Evolutionary conservation across 2,888 invertebrate genomes (phyloP).

Genomic region (Prostheceraeus crozeri): DNA sequence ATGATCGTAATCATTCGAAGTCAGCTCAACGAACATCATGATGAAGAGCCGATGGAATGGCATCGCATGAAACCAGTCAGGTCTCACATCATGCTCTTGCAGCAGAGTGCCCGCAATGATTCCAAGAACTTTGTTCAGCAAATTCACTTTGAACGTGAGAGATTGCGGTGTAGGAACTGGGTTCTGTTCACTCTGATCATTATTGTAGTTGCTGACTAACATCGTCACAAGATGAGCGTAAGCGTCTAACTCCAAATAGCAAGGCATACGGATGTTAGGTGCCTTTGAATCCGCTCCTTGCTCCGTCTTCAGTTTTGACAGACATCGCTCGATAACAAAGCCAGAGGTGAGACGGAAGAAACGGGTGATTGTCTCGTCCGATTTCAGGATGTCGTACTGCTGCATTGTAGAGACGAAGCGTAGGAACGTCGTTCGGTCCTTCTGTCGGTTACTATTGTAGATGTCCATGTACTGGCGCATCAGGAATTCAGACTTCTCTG

Average conservation of each 20-base stretch:
- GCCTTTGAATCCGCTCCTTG: neutral
- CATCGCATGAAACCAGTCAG: conserved; percentile 83
- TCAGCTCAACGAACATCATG: conserved; percentile 89
- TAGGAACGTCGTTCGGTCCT: conserved; percentile 61
- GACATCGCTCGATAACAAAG: conserved; percentile 35
- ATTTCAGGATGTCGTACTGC: conserved; percentile 84
- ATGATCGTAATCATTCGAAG: conserved; percentile 60
- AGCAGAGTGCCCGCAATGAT: conserved; percentile 88
- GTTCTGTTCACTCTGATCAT: conserved; percentile 19
- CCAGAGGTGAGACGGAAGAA: conserved; percentile 90
- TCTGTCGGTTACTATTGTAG: conserved; percentile 71
- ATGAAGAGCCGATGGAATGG: conserved; percentile 94
- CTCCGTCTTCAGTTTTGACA: conserved; percentile 12
- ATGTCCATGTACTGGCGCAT: conserved; percentile 90
- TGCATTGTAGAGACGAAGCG: conserved; percentile 67
- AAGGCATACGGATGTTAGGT: conserved; percentile 24
- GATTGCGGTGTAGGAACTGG: no score
- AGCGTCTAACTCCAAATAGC: conserved; percentile 88
- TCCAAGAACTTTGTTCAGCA: conserved; percentile 85
- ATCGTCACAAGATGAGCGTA: conserved; percentile 85
- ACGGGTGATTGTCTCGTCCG: conserved; percentile 88
- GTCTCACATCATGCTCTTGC: conserved; percentile 87
- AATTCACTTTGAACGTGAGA: conserved; percentile 92
- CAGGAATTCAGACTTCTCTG: conserved; percentile 64
- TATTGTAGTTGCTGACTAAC: conserved; percentile 63